A percentile compares a stretch with the other conserved stretches of the same genome.
Evolutionary conservation across 2,797 vertebrate species (phyloP).

Genomic region (Acridotheres tristis): DNA sequence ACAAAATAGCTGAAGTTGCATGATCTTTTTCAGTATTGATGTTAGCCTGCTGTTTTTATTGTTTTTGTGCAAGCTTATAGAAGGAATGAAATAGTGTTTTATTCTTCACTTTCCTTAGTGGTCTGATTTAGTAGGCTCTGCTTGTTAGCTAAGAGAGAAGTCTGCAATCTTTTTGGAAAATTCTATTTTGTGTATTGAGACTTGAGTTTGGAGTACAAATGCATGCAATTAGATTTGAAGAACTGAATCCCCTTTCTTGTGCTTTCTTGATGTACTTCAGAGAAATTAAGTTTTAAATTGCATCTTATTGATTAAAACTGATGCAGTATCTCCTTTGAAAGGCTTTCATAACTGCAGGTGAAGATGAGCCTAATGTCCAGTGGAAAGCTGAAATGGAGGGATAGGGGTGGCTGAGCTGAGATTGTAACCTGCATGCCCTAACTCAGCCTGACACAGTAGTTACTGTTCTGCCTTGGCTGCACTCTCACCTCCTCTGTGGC

Average conservation of each 20-base stretch:
- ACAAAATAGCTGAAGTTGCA: background rate
- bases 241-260: background rate
- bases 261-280: background rate
- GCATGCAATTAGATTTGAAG: background rate
- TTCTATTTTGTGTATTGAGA: constrained; percentile 16
- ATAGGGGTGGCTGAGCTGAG: background rate
- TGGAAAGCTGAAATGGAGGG: background rate
- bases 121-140: background rate
- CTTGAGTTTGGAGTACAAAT: background rate
- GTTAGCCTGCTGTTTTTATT: background rate
- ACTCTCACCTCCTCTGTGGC: background rate
- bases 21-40: background rate
- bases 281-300: constrained; percentile 26
- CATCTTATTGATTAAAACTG: background rate
- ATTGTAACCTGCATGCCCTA: background rate
- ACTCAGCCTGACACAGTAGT: background rate
- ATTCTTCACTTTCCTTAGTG: background rate
- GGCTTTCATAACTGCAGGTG: background rate
- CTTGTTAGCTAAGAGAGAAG: background rate
- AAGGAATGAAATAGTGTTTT: background rate
- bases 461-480: background rate
- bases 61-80: background rate
- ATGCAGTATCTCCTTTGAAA: background rate
- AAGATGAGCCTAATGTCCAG: background rate
- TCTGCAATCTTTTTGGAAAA: background rate